phyloP scores from a whole-genome alignment of 2,797 vertebrate genomes.

The Rhabdophis nuchalis region DNA sequence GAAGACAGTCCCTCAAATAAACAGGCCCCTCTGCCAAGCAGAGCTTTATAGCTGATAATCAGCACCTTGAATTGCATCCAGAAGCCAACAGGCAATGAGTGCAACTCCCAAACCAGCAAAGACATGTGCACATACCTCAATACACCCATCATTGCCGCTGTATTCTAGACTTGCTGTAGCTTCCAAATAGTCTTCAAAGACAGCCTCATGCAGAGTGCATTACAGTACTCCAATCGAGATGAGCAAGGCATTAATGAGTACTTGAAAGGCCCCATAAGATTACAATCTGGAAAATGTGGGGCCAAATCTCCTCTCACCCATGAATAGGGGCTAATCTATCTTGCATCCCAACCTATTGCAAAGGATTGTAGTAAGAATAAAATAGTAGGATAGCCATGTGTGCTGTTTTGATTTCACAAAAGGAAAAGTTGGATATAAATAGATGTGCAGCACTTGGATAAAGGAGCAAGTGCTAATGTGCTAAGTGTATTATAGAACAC shows the following conservation, averaged over 20 bases:
- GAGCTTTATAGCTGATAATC: neutral
- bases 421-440: neutral
- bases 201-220: neutral
- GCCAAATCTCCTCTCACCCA: neutral
- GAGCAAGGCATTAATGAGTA: neutral
- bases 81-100: neutral
- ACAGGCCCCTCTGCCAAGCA: neutral
- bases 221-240: neutral
- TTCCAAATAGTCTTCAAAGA: neutral
- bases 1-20: neutral
- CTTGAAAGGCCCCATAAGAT: neutral
- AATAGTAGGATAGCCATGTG: neutral
- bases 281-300: neutral
- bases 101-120: neutral
- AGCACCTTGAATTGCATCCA: neutral
- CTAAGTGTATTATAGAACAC: neutral
- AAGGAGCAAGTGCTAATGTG: neutral
- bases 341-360: neutral
- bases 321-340: neutral
- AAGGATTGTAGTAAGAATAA: neutral
- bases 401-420: neutral
- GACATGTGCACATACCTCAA: neutral
- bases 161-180: neutral
- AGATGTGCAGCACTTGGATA: neutral
- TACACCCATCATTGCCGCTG: neutral